Percentiles rank a stretch among this genome's conserved stretches.
Evolutionary conservation across 1,140 invertebrate species (phyloP).

Genomic region (Drosophila mayri): DNA sequence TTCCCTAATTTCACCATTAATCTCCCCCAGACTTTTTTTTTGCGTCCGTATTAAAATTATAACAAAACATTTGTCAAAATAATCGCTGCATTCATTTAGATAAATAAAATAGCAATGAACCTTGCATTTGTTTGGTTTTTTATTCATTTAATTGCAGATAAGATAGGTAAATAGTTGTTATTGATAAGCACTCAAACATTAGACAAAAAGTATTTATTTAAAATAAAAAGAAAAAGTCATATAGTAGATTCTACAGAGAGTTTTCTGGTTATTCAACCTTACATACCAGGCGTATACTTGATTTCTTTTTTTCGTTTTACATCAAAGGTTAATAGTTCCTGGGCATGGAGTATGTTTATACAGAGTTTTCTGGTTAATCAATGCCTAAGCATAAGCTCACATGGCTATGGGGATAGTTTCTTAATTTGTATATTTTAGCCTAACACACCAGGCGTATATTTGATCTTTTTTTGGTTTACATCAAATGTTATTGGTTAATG

Average conservation of each 20-base stretch:
- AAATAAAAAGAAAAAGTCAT: too few species aligned
- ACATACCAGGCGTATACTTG: constrained; percentile 11
- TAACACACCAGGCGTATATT: not conserved
- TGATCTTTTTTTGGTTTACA: not conserved
- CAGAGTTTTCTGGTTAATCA: not conserved
- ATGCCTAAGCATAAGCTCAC: too few species aligned
- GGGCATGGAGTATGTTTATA: not conserved
- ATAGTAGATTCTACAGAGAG: not conserved
- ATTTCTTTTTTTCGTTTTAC: not conserved
- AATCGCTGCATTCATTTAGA: constrained; percentile 19
- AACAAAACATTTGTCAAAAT: constrained; percentile 38
- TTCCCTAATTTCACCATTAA: not conserved
- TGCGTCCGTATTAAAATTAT: constrained; percentile 19
- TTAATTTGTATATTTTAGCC: too few species aligned
- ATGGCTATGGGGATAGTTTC: too few species aligned
- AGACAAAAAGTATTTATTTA: not conserved
- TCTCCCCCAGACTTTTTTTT: not conserved
- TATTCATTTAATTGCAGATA: constrained; percentile 9
- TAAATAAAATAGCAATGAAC: constrained; percentile 33
- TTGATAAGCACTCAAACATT: constrained; percentile 8
- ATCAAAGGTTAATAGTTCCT: not conserved
- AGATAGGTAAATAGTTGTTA: not conserved
- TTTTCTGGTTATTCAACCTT: not conserved
- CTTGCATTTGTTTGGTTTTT: constrained; percentile 16
- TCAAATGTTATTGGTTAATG: constrained; percentile 8